Evolutionary conservation across 2,113 vertebrate species (phyloP), one percentile per base, ranked within the genome.

Genomic region (Misgurnus anguillicaudatus): DNA sequence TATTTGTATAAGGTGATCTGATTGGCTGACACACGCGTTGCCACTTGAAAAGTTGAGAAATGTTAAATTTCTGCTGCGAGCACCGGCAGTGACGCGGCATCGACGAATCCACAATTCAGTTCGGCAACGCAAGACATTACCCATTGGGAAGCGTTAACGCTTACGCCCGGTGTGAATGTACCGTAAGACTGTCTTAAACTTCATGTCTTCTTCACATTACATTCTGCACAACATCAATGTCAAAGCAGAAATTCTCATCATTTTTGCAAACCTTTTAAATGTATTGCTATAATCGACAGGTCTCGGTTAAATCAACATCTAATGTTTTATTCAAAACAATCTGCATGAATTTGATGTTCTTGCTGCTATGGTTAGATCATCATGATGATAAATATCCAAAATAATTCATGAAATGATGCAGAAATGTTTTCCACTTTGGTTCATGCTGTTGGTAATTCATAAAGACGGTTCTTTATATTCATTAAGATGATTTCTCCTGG

Each of bases 241-340:
- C 17, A 58, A 9, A 6, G 3, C 36, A 39, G 10, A 75, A 42
- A 9, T 47, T n/a, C 2, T 58, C 8, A 11, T n/a, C 0, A 36
- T 75, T 24, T 10, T 47, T 60, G 39, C 71, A 73, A 3, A 73
- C 14, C n/a, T 60, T 19, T 42, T 47, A 14, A 60, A 74, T 74
- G 16, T 61, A 75, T 17, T n/a, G 39, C 58, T 48, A 11, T 75
- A 36, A 75, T 62, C 1, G 9, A 48, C 47, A 24, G 2, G 9
- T 9, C 41, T 41, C n/a, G n/a, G 41, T 62, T 21, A 62, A 48
- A 62, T 75, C 48, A 74, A 75, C 8, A 11, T 74, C 39, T 45
- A 61, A 74, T 74, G 57, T 61, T 74, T 74, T 74, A 74, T 74
- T 62, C 47, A 74, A 62, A n/a, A 16, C 70, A 58, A 58, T 72